Evolutionary conservation across 2,113 vertebrate species (phyloP), one percentile per base, ranked within the genome.

Genomic region (Coregonus clupeaformis): DNA sequence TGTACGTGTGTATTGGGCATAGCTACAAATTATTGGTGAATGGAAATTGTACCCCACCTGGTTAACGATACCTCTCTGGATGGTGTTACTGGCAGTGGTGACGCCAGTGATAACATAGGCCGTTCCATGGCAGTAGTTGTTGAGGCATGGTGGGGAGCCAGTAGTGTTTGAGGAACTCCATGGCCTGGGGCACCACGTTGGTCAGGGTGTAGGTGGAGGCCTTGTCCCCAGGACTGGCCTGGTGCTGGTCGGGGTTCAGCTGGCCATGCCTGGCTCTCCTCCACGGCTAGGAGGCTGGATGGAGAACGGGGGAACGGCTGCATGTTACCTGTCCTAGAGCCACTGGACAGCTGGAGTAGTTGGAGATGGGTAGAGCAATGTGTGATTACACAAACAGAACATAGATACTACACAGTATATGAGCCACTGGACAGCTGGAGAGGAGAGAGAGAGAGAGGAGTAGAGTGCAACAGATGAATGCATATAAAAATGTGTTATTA

Each of bases 181-280:
- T 76, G 27, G 90, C 12, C 49, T 93, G 90, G 1, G 95, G 93
- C 9, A 94, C 91, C 0, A 94, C 91, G 59, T 95, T 95, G 49
- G 94, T 94, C 66, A 95, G 88, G 29, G 92, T 94, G 76, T 95
- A 95, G 24, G 93, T 95, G 1, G 94, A 88, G 0, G 76, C 67
- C 42, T 89, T 95, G 86, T 93, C 92, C 2, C 68, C 77, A 1
- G n/a, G n/a, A n/a, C n/a, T n/a, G 79, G 79, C 36, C 1, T 95
- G 94, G 66, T 95, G 94, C 62, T 91, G 27, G 20, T 83, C 91
- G 1, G 95, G 94, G 77, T 92, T 94, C 32, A 95, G 76, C 1
- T 90, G 1, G 85, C 82, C 59, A 92, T 0, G 85, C 85, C 78
- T 93, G 91, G 76, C 87, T 91, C 69, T 86, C 84, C 74, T 91